Conservation (phyloP, 2,888 invertebrate genomes). For the Polyommatus icarus region DNA sequence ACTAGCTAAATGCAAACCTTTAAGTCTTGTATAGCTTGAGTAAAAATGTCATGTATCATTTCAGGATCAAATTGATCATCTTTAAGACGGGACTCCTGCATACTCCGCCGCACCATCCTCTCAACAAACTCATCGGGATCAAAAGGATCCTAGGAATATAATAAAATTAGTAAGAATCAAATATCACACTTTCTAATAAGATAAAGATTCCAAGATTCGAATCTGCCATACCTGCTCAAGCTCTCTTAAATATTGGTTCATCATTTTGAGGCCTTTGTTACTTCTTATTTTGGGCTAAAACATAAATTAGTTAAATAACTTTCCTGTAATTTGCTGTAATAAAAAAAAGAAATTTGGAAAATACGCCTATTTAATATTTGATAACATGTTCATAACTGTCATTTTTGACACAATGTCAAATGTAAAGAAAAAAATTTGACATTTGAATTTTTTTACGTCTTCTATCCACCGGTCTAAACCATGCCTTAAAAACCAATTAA, state of each 20-base stretch:
- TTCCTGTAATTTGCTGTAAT: not conserved
- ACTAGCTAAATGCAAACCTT: constrained; percentile 54
- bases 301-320: not conserved
- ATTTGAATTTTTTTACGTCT: too few species aligned
- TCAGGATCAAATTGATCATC: constrained; percentile 88
- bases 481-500: too few species aligned
- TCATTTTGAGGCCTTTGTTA: constrained; percentile 81
- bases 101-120: constrained; percentile 95
- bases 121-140: constrained; percentile 99
- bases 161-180: constrained; percentile 38
- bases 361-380: not conserved
- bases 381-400: too few species aligned
- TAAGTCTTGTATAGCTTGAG: constrained; percentile 93
- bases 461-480: too few species aligned
- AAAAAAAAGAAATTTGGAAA: not conserved
- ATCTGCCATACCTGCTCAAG: constrained; percentile 85
- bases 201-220: constrained; percentile 35
- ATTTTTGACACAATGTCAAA: not conserved
- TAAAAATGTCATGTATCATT: constrained; percentile 93
- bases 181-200: constrained; percentile 23
- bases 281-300: not conserved
- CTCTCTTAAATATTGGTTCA: constrained; percentile 93
- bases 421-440: not conserved
- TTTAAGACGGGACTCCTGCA: constrained; percentile 86
- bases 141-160: constrained; percentile 90